A percentile compares a stretch with the other conserved stretches of the same genome.
Evolutionary conservation across 2,113 vertebrate genomes (phyloP).

Genomic region (Bucco capensis): DNA sequence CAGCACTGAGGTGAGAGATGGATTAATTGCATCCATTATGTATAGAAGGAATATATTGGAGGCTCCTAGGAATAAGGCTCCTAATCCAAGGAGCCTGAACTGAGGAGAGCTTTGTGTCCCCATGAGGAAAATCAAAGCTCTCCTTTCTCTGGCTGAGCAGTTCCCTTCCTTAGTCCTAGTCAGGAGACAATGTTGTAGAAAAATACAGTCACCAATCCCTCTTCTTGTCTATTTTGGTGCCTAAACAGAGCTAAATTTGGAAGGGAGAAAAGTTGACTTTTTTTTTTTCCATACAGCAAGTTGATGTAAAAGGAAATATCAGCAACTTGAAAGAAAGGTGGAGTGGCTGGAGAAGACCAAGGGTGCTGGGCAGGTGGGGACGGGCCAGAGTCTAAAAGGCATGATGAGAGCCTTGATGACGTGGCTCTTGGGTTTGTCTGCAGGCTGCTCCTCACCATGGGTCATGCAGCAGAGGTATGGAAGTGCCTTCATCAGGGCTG

Average conservation of each 20-base stretch:
- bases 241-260: constrained; percentile 39
- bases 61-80: neutral
- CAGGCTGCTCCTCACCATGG: neutral
- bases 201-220: neutral
- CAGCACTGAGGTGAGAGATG: fast-evolving
- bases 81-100: neutral
- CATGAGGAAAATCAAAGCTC: neutral
- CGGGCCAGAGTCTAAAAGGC: neutral
- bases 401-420: neutral
- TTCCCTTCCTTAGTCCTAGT: neutral
- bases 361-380: neutral
- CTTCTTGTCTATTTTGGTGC: constrained; percentile 23
- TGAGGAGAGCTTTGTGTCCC: neutral
- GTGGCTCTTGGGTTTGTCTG: neutral
- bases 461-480: too few relatives aligned
- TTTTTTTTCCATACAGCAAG: neutral
- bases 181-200: constrained; percentile 42
- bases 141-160: neutral
- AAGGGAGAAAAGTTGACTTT: neutral
- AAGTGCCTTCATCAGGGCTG: neutral
- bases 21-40: neutral
- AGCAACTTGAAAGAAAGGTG: neutral
- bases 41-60: too few relatives aligned
- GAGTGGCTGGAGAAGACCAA: neutral
- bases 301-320: constrained; percentile 22